A percentile compares a stretch with the other conserved stretches of the same genome.
Conservation (phyloP, 2,113 vertebrate genomes). For the Triplophysa siluroides region DNA sequence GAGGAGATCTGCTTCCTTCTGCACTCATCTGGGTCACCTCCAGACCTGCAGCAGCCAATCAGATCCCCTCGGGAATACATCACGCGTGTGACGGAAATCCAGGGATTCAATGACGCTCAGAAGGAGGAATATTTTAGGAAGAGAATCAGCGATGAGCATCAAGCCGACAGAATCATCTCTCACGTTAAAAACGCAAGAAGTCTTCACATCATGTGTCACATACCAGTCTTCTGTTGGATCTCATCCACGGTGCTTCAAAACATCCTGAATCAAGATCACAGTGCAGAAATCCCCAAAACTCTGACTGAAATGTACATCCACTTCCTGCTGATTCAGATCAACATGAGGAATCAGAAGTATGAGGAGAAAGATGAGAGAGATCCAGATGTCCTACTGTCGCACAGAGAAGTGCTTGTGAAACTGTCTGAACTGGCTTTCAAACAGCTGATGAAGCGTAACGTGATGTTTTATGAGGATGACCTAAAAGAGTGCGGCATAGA, state of each 20-base stretch:
- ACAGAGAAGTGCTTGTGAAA: neutral
- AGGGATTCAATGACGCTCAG: neutral
- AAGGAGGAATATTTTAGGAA: neutral
- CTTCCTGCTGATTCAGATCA: neutral
- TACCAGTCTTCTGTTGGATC: neutral
- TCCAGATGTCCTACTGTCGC: neutral
- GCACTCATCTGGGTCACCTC: slow-evolving; percentile 6
- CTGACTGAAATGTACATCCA: neutral
- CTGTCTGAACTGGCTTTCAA: neutral
- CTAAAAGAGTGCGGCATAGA: neutral
- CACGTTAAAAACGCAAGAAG: neutral
- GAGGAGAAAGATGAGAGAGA: slow-evolving; percentile 1
- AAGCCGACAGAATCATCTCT: neutral
- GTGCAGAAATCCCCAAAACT: neutral
- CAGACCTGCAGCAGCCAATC: neutral
- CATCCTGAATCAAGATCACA: neutral
- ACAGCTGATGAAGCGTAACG: neutral
- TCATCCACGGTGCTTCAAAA: neutral
- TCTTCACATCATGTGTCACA: neutral
- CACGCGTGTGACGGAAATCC: neutral
- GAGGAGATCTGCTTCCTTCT: slow-evolving; percentile 24
- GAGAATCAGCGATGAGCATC: neutral
- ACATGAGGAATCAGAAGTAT: slow-evolving; percentile 11
- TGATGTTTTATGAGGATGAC: neutral
- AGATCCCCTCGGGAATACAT: neutral